phyloP scores from a whole-genome alignment of 2,113 vertebrate genomes.

The Oryzias curvinotus region DNA sequence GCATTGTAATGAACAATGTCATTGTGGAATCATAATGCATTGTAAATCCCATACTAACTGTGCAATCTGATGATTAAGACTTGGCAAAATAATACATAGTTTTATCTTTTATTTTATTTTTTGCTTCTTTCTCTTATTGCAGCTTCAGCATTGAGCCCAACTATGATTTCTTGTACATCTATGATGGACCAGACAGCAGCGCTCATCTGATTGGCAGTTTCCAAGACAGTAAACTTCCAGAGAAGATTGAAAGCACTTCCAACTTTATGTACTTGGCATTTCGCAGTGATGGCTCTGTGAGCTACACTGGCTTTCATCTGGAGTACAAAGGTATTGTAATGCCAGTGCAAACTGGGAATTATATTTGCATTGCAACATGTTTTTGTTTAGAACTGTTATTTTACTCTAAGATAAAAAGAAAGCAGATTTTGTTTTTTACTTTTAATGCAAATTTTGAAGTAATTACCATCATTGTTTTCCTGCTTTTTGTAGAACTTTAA shows the following conservation, averaged over 20 bases:
- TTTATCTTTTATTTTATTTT: slow-evolving; percentile 37
- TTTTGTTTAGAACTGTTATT: background rate
- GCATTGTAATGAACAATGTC: slow-evolving; percentile 20
- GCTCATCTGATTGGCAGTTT: slow-evolving; percentile 93
- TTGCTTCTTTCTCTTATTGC: slow-evolving; percentile 36
- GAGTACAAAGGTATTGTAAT: slow-evolving; percentile 92
- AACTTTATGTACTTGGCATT: slow-evolving; percentile 97
- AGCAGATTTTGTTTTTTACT: too few relatives aligned
- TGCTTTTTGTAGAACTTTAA: too few relatives aligned
- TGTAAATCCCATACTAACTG: slow-evolving; percentile 39
- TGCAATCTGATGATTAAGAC: slow-evolving; percentile 36
- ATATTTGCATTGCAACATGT: slow-evolving; percentile 18
- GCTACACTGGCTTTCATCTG: slow-evolving; percentile 96
- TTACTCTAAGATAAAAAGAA: too few relatives aligned
- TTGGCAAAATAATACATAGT: slow-evolving; percentile 33
- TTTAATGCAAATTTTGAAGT: too few relatives aligned
- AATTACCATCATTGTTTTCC: too few relatives aligned
- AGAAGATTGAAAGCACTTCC: slow-evolving; percentile 95
- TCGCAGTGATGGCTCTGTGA: slow-evolving; percentile 97
- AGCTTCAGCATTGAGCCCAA: slow-evolving; percentile 99
- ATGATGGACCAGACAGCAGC: slow-evolving; percentile 91
- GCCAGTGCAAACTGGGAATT: slow-evolving; percentile 9
- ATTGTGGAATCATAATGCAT: slow-evolving; percentile 44
- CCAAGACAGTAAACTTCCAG: slow-evolving; percentile 96
- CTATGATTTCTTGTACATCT: slow-evolving; percentile 98